phyloP scores from a whole-genome alignment of 2,888 invertebrate genomes.

The Apeira syringaria region DNA sequence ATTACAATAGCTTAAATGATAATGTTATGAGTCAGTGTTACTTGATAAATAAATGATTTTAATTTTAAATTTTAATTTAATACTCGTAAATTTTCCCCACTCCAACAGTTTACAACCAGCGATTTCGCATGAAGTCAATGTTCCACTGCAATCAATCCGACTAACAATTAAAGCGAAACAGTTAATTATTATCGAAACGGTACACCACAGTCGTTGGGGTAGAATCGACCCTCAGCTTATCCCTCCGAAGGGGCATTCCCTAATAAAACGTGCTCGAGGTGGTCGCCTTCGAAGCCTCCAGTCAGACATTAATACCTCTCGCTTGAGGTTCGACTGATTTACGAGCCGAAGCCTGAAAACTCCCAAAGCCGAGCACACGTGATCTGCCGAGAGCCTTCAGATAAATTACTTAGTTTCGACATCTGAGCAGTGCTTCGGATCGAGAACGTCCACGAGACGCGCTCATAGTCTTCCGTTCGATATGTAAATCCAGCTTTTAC shows the following conservation, averaged over 20 bases:
- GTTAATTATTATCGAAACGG: conserved; percentile 27
- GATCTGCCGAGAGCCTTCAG: conserved; percentile 35
- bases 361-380: conserved; percentile 40
- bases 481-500: conserved; percentile 26
- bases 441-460: conserved; percentile 23
- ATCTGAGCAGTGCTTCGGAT: conserved; percentile 32
- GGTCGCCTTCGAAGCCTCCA: conserved; percentile 28
- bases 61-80: no score
- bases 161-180: conserved; percentile 34
- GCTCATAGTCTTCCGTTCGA: conserved; percentile 12
- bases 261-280: conserved; percentile 44
- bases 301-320: conserved; percentile 46
- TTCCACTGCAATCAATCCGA: conserved; percentile 17
- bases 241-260: conserved; percentile 33
- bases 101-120: conserved; percentile 1
- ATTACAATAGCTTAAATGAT: no score
- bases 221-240: conserved; percentile 22
- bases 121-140: conserved; percentile 5
- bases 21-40: no score
- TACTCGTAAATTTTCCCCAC: not conserved
- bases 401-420: conserved; percentile 52
- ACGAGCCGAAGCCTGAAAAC: conserved; percentile 43
- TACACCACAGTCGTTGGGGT: conserved; percentile 20
- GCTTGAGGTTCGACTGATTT: conserved; percentile 44
- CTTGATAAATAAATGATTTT: no score